A percentile compares a stretch with the other conserved stretches of the same genome.
phyloP scores from a whole-genome alignment of 2,888 invertebrate genomes.

The Chloroclysta siterata region DNA sequence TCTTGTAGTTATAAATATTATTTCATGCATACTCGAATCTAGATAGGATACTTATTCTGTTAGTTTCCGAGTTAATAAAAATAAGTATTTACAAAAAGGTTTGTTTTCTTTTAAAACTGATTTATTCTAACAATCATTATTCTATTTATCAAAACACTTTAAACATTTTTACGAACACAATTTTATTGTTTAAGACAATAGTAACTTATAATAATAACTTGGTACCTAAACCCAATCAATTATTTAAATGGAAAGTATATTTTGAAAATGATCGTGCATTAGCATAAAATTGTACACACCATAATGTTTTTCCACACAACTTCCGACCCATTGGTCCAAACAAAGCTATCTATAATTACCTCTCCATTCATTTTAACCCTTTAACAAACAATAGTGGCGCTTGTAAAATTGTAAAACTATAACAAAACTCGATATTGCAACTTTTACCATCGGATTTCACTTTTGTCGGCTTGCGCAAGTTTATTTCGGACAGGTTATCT shows the following conservation, averaged over 20 bases:
- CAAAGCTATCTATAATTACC: slow-evolving; percentile 21
- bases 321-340: slow-evolving; percentile 14
- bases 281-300: not conserved
- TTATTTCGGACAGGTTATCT: slow-evolving; percentile 41
- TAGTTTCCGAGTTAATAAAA: slow-evolving; percentile 84
- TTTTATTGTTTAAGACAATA: too few species aligned
- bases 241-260: not conserved
- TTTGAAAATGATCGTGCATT: not conserved
- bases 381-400: slow-evolving; percentile 44
- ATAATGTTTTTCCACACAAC: not conserved
- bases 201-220: too few species aligned
- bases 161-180: too few species aligned
- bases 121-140: too few species aligned
- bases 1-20: slow-evolving; percentile 80
- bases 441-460: slow-evolving; percentile 78
- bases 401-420: slow-evolving; percentile 48
- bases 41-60: slow-evolving; percentile 84
- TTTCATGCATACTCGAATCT: slow-evolving; percentile 77
- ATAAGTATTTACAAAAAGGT: slow-evolving; percentile 80
- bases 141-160: too few species aligned
- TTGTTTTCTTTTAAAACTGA: slow-evolving; percentile 56
- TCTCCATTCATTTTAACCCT: slow-evolving; percentile 46
- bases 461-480: slow-evolving; percentile 79
- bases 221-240: too few species aligned
- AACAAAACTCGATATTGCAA: slow-evolving; percentile 49